These are phyloP conservation scores for Anas platyrhynchos DNA, from an alignment of 2,113 vertebrate species.

Conservation along the genomic window DNA sequence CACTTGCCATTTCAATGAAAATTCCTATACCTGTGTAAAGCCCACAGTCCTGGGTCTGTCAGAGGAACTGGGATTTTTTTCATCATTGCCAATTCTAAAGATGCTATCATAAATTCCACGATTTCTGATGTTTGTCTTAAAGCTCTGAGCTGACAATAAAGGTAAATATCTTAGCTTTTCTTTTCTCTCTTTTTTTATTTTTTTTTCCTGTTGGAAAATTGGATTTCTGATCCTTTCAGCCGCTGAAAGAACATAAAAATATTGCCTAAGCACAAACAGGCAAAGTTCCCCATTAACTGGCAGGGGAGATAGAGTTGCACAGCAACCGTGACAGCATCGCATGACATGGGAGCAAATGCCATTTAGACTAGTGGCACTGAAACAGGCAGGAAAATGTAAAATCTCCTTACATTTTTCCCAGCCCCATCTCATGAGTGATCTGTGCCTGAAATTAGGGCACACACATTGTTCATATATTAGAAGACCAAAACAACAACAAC, in stretches of 20 bases:
- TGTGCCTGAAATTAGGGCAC: not conserved
- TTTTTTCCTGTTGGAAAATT: not conserved
- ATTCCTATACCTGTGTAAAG: not conserved
- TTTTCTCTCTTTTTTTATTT: not conserved
- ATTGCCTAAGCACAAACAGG: not conserved
- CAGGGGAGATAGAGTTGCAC: conserved; percentile 52
- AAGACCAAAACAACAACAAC: not conserved
- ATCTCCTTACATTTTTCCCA: not conserved
- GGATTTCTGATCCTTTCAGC: not conserved
- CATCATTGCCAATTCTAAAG: not conserved
- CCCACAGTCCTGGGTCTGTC: not conserved
- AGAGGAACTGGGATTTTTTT: not conserved
- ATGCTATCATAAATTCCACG: not conserved
- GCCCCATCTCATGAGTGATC: not conserved
- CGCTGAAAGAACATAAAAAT: conserved; percentile 25
- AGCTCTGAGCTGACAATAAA: not conserved
- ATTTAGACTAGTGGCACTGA: conserved; percentile 10
- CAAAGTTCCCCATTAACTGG: conserved; percentile 33
- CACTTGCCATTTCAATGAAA: not conserved
- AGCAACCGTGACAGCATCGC: conserved; percentile 12
- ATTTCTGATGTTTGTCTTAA: not conserved
- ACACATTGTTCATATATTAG: not conserved
- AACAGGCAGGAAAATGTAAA: conserved; percentile 2
- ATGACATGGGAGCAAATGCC: conserved; percentile 42
- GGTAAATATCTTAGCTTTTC: not conserved